Base-by-base conservation (phyloP, 2,797 vertebrate genomes). In the Hyperoplus lanceolatus region DNA sequence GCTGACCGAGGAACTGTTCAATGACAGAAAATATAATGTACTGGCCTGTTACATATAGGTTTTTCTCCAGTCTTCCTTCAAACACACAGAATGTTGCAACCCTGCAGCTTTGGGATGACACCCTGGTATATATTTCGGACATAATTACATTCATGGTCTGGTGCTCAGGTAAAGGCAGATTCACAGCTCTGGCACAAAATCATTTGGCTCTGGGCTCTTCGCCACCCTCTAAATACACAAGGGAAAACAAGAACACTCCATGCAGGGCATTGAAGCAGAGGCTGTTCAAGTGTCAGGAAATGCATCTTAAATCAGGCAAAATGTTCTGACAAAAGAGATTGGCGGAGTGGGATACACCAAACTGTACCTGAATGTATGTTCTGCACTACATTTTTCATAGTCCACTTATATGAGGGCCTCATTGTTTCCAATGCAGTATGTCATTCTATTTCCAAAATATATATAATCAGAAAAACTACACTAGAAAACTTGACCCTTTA, bases 191-290 rank as follows among this genome's bases (percentile, higher is more conserved):
- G 65, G 70, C 80, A 72, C 81, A 74, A 69, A 85, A 78, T 78
- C 76, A 54, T 72, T 69, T 36, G 51, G 14, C 46, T 68, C 77
- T 38, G 70, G 67, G 79, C 80, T 70, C 42, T 14, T 67, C 71
- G 80, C 79, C 79, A 76, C 15, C 66, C 8, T 10, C 29, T 76
- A 83, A 65, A 80, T 74, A 85, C 76, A 83, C 78, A 80, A 58
- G 58, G n/a, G 48, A 59, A 67, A 48, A 62, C 71, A 54, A 29
- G 13, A 56, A 69, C 60, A 60, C 78, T 70, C 74, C 21, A 53
- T 63, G 21, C 15, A 18, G 60, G 65, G 67, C 14, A 51, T 49
- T 49, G 5, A 0, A 13, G 21, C 39, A 51, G 58, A 15, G 70
- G 55, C 58, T 9, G 12, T 4, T 53, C 77, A 53, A 63, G 66